Base-by-base conservation (phyloP, 1,140 invertebrate genomes). In the Caenorhabditis tropicalis region DNA sequence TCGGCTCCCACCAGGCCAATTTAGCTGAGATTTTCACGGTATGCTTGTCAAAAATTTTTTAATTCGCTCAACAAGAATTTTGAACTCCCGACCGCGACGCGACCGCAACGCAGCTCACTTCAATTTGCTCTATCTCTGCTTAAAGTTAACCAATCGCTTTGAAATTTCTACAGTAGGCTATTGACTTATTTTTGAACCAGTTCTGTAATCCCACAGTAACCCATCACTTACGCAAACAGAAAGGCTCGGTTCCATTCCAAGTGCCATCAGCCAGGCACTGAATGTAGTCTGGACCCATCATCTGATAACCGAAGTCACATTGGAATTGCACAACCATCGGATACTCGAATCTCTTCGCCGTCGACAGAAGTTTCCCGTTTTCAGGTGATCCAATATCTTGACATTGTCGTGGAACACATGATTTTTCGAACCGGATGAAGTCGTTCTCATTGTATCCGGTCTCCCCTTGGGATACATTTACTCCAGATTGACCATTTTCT, bases 171-270 rank as follows among this genome's bases (percentile, higher is more conserved):
- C n/a, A n/a, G n/a, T n/a, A n/a, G n/a, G n/a, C n/a, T n/a, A n/a
- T n/a, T 19, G 16, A 19, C 4, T 3, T 51, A 51, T 51, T 43
- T 29, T 80, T 82, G 16, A 12, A 79, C n/a, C n/a, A n/a, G n/a
- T n/a, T n/a, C n/a, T n/a, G n/a, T n/a, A n/a, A n/a, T n/a, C n/a
- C n/a, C n/a, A n/a, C n/a, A n/a, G n/a, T n/a, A n/a, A n/a, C n/a
- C n/a, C n/a, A n/a, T n/a, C 19, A 89, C 88, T 79, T 85, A 89
- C 89, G 89, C 88, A 84, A 85, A 92, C 96, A 98, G 92, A 95
- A 94, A 5, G 97, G 97, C 43, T 95, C 94, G 24, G 95, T 95
- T 88, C 96, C 95, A 92, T 98, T 98, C 97, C 97, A 99, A 46
- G 93, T 93, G 74, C 96, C 97, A 92, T 94, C 94, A 46, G 95